Evolutionary conservation across 2,888 invertebrate genomes (phyloP), one percentile per base, ranked within the genome.

Genomic region (Argyresthia albistria): DNA sequence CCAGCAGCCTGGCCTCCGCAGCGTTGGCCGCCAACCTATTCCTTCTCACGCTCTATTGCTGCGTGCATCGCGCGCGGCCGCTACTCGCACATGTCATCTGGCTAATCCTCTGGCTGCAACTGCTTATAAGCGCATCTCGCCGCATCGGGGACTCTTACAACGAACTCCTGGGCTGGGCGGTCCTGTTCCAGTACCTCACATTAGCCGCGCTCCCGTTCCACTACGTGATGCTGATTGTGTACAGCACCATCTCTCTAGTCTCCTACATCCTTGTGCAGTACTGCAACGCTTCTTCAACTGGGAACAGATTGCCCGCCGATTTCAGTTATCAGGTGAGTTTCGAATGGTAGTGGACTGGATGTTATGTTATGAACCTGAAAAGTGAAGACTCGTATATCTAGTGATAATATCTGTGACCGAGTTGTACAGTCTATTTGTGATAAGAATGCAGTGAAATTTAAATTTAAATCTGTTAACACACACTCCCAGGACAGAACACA

Each of bases 111-210:
- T 87, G 87, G 84, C 56, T 58, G 12, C 80, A 84, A 59, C 65
- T 86, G 9, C 60, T 84, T 45, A 58, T 74, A 51, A 74, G 75
- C 61, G 73, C 71, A 8, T 89, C 90, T 16, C 87, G 92, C 47
- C 73, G 86, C 4, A 66, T 73, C 35, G 86, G 82, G 46, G 84
- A 86, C 62, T 76, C 84, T 9, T 83, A 80, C 63, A 84, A 86
- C 61, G 93, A 94, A 71, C 88, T 91, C 56, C 88, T 95, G 4
- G 93, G 93, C 50, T 94, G 94, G 94, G 90, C 93, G 12, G 82
- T 94, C 58, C 87, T 95, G 46, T 76, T 93, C 61, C 91, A 93
- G 64, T 95, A 93, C 70, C 89, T 94, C 59, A 91, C 93, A 50
- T 91, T 93, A 67, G 93, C 93, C 52, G 91, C 93, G 1, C 75